A percentile compares a stretch with the other conserved stretches of the same genome.
Evolutionary conservation across 2,113 vertebrate genomes (phyloP).

Genomic region (Hucho hucho): DNA sequence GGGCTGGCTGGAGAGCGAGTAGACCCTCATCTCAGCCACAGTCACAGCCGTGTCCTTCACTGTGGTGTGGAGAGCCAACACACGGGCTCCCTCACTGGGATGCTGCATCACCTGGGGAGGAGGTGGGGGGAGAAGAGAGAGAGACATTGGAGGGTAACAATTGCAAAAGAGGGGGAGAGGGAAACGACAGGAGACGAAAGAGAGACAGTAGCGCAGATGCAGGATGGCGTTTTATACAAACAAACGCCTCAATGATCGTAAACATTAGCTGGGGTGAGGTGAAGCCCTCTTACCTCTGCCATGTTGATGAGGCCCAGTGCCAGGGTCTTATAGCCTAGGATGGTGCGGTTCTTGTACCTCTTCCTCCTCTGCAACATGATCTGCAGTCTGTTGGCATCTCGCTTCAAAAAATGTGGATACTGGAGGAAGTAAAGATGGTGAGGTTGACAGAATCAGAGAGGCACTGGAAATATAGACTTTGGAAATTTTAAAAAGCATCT

Average conservation of each 20-base stretch:
- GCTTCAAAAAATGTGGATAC: slow-evolving; percentile 80
- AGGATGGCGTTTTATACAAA: too few relatives aligned
- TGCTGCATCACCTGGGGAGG: slow-evolving; percentile 77
- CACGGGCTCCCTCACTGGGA: slow-evolving; percentile 76
- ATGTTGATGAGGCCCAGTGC: slow-evolving; percentile 78
- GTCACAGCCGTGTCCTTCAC: slow-evolving; percentile 75
- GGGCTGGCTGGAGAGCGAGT: slow-evolving; percentile 78
- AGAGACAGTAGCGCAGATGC: too few relatives aligned
- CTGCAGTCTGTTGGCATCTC: slow-evolving; percentile 78
- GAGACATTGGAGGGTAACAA: slow-evolving; percentile 19
- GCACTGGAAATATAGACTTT: not conserved
- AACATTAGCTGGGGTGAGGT: not conserved
- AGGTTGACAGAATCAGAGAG: slow-evolving; percentile 5
- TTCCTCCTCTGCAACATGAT: slow-evolving; percentile 80
- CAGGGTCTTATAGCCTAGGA: slow-evolving; percentile 79
- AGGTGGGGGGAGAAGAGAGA: slow-evolving; percentile 7
- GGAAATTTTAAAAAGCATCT: not conserved
- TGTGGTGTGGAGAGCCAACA: slow-evolving; percentile 79
- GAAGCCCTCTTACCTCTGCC: slow-evolving; percentile 67
- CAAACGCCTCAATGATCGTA: not conserved
- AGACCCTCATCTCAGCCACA: slow-evolving; percentile 79
- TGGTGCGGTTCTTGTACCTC: slow-evolving; percentile 80
- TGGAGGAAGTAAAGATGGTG: slow-evolving; percentile 38
- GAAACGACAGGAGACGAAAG: too few relatives aligned
- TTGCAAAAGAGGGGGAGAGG: not conserved